A percentile compares a stretch with the other conserved stretches of the same genome.
phyloP scores from a whole-genome alignment of 2,888 invertebrate genomes.

The Dioctria rufipes region DNA sequence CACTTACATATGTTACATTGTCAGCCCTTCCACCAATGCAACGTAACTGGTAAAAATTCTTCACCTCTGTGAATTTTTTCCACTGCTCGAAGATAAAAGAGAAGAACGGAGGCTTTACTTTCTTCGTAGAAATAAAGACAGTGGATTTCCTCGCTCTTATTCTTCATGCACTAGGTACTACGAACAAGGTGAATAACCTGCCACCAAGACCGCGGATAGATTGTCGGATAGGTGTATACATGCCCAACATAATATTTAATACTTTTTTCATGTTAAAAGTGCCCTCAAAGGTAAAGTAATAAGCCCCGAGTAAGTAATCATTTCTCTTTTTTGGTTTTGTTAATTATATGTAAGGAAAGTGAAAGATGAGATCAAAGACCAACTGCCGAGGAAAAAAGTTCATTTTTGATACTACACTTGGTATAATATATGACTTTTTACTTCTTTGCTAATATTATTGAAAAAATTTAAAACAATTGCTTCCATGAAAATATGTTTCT shows the following conservation, averaged over 20 bases:
- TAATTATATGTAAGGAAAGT: neutral
- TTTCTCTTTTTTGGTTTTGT: slow-evolving; percentile 15
- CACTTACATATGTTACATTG: neutral
- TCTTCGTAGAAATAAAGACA: neutral
- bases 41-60: neutral
- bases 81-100: neutral
- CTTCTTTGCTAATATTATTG: neutral
- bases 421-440: neutral
- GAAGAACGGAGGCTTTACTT: slow-evolving; percentile 3
- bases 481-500: slow-evolving; percentile 12
- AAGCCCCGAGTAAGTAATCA: slow-evolving; percentile 19
- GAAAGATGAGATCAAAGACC: slow-evolving; percentile 25
- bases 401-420: slow-evolving; percentile 9
- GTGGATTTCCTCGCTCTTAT: slow-evolving; percentile 21
- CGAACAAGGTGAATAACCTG: slow-evolving; percentile 34
- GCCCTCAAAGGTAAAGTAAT: slow-evolving; percentile 25
- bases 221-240: neutral
- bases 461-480: slow-evolving; percentile 24
- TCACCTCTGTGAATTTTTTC: neutral
- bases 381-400: slow-evolving; percentile 24
- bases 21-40: neutral
- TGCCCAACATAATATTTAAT: neutral
- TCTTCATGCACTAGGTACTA: slow-evolving; percentile 37
- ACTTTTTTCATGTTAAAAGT: slow-evolving; percentile 23
- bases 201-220: neutral